phyloP scores from a whole-genome alignment of 2,113 vertebrate genomes.

The Telmatochromis sp. region DNA sequence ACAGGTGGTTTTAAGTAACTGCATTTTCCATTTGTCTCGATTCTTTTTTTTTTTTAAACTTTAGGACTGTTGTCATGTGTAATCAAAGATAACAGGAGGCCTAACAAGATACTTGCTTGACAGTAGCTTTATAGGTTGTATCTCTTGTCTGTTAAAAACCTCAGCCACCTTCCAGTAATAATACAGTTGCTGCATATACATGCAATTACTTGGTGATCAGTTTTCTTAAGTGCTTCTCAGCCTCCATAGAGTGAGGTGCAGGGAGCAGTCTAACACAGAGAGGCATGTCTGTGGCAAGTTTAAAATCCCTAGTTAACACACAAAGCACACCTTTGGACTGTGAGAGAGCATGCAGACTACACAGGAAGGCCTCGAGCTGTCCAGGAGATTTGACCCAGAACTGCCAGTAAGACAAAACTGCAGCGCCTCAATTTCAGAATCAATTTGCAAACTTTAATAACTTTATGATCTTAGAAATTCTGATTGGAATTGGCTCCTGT shows the following conservation, averaged over 20 bases:
- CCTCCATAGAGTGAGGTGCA: neutral
- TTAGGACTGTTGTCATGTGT: neutral
- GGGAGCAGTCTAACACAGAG: neutral
- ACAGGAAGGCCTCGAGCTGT: neutral
- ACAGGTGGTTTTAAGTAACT: neutral
- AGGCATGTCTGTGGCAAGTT: neutral
- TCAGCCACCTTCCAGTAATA: neutral
- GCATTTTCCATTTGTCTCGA: neutral
- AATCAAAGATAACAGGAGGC: neutral
- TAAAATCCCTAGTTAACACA: neutral
- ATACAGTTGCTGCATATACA: neutral
- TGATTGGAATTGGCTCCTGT: neutral
- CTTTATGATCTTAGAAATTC: accelerated
- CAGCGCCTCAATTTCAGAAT: neutral
- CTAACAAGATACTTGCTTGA: neutral
- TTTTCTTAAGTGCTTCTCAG: neutral
- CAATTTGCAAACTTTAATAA: neutral
- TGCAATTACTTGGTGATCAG: neutral
- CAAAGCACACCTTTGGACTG: accelerated
- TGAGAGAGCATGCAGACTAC: neutral
- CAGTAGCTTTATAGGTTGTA: neutral
- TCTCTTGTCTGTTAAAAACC: neutral
- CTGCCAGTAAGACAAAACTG: neutral
- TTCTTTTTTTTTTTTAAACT: neutral
- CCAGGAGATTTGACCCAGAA: neutral